phyloP scores from a whole-genome alignment of 2,113 vertebrate genomes.

The Chaetodon auriga region DNA sequence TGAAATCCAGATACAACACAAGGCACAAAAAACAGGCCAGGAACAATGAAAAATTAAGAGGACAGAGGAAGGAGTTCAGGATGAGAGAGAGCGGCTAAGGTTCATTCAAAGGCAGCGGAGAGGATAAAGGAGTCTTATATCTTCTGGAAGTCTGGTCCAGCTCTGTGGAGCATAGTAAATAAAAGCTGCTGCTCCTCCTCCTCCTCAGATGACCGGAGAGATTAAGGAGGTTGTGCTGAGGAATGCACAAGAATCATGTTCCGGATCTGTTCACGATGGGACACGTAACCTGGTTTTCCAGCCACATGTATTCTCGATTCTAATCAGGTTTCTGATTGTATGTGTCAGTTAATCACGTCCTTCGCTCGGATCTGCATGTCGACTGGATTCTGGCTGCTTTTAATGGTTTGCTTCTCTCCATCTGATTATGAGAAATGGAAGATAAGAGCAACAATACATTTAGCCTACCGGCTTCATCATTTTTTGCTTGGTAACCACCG shows the following conservation, averaged over 20 bases:
- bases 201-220: neutral
- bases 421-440: constrained; percentile 20
- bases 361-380: too few relatives aligned
- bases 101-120: constrained; percentile 11
- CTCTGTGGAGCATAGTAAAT: neutral
- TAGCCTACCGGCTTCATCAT: neutral
- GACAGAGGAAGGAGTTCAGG: neutral
- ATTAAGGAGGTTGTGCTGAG: neutral
- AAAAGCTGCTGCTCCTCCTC: neutral
- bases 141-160: neutral
- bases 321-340: neutral
- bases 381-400: too few relatives aligned
- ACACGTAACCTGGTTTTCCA: neutral
- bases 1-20: neutral
- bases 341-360: neutral
- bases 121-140: neutral
- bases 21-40: neutral
- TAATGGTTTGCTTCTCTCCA: constrained; percentile 1
- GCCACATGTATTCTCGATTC: neutral
- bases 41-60: neutral
- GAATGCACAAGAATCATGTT: neutral
- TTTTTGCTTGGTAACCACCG: too few relatives aligned
- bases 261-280: too few relatives aligned
- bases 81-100: neutral
- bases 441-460: neutral